Percentiles rank a stretch among this genome's conserved stretches.
Evolutionary conservation across 2,888 invertebrate genomes (phyloP).

Genomic region (Drosophila multiciliata): DNA sequence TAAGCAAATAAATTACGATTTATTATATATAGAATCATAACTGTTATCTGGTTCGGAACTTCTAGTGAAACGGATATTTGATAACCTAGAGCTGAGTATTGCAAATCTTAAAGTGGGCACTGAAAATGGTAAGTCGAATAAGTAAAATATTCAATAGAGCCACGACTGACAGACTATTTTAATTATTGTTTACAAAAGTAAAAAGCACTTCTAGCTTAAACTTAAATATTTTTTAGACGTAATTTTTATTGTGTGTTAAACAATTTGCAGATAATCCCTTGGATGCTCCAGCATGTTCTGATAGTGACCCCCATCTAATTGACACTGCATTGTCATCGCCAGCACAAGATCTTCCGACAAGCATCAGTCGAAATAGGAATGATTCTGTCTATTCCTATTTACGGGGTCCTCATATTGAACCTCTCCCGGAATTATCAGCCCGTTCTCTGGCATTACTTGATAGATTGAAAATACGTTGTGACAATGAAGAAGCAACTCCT

Average conservation of each 20-base stretch:
- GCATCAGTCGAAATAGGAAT: not conserved
- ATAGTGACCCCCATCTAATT: slow-evolving; percentile 1
- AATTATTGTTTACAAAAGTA: not conserved
- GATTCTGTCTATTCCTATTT: not conserved
- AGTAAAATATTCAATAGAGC: not conserved
- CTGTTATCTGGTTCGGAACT: not conserved
- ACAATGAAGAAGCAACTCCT: not conserved
- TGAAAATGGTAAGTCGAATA: slow-evolving; percentile 7
- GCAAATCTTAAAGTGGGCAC: not conserved
- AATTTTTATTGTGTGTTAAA: not conserved
- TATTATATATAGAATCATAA: not conserved
- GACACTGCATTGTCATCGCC: slow-evolving; percentile 13
- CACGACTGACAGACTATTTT: not conserved
- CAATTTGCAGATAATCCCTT: slow-evolving; percentile 8
- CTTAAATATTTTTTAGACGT: not conserved
- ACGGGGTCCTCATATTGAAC: not conserved
- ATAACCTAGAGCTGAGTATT: slow-evolving; percentile 13
- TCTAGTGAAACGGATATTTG: slow-evolving; percentile 36
- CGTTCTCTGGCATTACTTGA: slow-evolving; percentile 8
- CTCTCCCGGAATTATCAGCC: slow-evolving; percentile 2
- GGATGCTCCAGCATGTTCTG: not conserved
- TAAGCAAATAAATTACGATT: slow-evolving; percentile 8
- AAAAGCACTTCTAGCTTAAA: not conserved
- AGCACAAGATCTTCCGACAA: not conserved
- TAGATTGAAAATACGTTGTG: not conserved